These are phyloP conservation scores for Drosophila azteca DNA, from an alignment of 1,140 invertebrate genomes.

Conservation along the genomic window DNA sequence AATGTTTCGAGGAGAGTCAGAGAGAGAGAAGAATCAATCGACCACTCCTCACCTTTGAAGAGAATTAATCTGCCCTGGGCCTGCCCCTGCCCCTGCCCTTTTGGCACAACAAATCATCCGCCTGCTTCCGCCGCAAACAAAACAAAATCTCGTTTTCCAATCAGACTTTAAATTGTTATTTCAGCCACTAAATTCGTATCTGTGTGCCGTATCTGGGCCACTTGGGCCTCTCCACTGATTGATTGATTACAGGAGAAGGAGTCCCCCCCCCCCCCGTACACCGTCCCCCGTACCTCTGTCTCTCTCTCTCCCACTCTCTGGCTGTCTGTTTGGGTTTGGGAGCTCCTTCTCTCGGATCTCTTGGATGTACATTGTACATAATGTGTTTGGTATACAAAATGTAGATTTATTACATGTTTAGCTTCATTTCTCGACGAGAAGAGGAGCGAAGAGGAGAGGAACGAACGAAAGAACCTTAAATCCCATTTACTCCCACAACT, in stretches of 20 bases:
- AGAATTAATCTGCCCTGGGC: too few species aligned
- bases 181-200: slow-evolving; percentile 45
- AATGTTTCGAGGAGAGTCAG: too few species aligned
- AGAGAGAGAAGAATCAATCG: too few species aligned
- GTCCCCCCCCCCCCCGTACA: neutral
- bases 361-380: neutral
- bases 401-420: slow-evolving; percentile 57
- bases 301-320: neutral
- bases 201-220: slow-evolving; percentile 26
- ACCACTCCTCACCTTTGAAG: too few species aligned
- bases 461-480: slow-evolving; percentile 21
- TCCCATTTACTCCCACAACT: slow-evolving; percentile 53
- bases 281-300: too few species aligned
- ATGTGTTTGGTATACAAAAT: slow-evolving; percentile 34
- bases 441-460: too few species aligned
- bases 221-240: slow-evolving; percentile 29
- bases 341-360: slow-evolving; percentile 42
- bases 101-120: too few species aligned
- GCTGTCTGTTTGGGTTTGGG: slow-evolving; percentile 32
- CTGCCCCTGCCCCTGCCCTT: too few species aligned
- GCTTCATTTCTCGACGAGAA: neutral
- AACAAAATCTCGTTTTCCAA: slow-evolving; percentile 38
- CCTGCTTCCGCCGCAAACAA: slow-evolving; percentile 8
- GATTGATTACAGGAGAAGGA: slow-evolving; percentile 45
- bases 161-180: slow-evolving; percentile 52